Conservation (phyloP, 2,113 vertebrate genomes). For the Junco hyemalis region DNA sequence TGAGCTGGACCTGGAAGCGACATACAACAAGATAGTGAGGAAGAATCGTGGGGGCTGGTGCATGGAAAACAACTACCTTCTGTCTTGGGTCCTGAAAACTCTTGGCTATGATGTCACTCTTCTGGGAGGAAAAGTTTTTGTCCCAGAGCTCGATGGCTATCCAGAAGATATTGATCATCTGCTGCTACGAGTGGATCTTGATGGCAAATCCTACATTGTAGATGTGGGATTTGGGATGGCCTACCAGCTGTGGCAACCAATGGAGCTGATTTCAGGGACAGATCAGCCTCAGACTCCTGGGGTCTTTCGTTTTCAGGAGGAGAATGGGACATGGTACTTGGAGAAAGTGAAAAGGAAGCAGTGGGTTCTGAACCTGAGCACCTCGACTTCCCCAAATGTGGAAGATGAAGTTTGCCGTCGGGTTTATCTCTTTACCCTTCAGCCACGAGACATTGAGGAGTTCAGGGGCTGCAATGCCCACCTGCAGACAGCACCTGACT, state of each 20-base stretch:
- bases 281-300: conserved; percentile 78
- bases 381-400: conserved; percentile 36
- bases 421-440: conserved; percentile 78
- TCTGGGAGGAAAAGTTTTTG: conserved; percentile 73
- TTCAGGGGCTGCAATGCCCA: conserved; percentile 62
- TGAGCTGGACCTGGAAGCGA: conserved; percentile 64
- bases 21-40: conserved; percentile 81
- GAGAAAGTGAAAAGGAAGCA: conserved; percentile 80
- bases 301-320: conserved; percentile 76
- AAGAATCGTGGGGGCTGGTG: conserved; percentile 84
- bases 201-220: conserved; percentile 73
- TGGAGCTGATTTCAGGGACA: conserved; percentile 80
- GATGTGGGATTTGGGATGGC: conserved; percentile 83
- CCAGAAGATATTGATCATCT: conserved; percentile 59
- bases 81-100: conserved; percentile 83
- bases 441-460: conserved; percentile 64
- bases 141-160: not conserved
- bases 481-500: conserved; percentile 74
- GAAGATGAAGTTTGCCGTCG: conserved; percentile 46
- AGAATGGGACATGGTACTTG: conserved; percentile 75
- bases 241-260: conserved; percentile 80
- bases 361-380: conserved; percentile 53
- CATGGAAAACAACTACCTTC: conserved; percentile 83
- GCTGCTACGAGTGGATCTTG: conserved; percentile 75
- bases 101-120: conserved; percentile 75